A percentile compares a stretch with the other conserved stretches of the same genome.
Evolutionary conservation across 2,888 invertebrate genomes (phyloP).

Genomic region (Melipona beecheii): DNA sequence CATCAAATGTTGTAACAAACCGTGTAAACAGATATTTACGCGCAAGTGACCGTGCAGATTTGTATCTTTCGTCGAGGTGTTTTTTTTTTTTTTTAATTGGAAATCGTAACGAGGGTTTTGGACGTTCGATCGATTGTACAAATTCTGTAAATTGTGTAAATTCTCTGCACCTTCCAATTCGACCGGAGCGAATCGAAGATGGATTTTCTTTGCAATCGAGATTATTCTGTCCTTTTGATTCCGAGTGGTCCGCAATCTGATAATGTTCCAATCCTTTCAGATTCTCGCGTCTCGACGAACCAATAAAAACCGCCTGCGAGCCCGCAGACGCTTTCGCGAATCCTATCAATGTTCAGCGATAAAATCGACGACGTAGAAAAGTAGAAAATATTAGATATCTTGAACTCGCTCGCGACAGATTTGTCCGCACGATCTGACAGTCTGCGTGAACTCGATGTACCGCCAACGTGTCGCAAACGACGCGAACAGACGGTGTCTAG

Average conservation of each 20-base stretch:
- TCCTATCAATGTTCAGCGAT: neutral
- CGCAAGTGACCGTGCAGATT: neutral
- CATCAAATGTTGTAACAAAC: neutral
- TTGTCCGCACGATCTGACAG: slow-evolving; percentile 25
- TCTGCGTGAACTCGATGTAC: slow-evolving; percentile 19
- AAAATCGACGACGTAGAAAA: slow-evolving; percentile 13
- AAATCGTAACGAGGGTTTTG: no score
- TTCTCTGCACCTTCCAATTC: no score
- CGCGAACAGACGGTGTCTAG: neutral
- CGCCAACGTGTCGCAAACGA: neutral
- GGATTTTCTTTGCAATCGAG: no score
- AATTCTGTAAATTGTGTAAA: no score
- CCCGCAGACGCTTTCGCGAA: neutral
- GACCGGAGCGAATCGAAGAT: no score
- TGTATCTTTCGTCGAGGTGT: no score
- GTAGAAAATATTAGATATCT: slow-evolving; percentile 4
- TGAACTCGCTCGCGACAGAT: slow-evolving; percentile 6
- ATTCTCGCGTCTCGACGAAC: no score
- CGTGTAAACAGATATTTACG: neutral
- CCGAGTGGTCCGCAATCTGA: no score
- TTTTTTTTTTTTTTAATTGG: no score
- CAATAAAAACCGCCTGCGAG: neutral
- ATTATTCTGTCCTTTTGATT: no score
- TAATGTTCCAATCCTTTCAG: no score
- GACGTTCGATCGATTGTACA: no score